Base-by-base conservation (phyloP, 2,797 vertebrate genomes). In the Micromesistius poutassou region DNA sequence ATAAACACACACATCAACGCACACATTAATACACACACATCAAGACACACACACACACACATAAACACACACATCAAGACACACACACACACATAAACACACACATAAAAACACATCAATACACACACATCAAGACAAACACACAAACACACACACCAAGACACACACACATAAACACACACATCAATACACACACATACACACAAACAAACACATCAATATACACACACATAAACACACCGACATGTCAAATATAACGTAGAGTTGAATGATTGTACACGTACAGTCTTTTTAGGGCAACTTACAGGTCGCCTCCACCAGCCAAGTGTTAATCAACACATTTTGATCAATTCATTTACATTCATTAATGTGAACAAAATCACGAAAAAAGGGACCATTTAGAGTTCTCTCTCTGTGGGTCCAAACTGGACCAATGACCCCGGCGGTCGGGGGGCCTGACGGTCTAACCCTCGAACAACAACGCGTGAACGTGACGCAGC, bases 1-100 rank as follows among this genome's bases (percentile, higher is more conserved):
- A 74, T 2, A 74, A 12, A 46, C 36, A 68, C n/a, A 68, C 62
- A 68, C 62, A 68, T 22, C 28, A 4, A 68, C 22, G 28, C 62
- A 68, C 62, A 68, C 62, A 74, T 7, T 30, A 12, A 40, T 10
- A 40, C 12, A 42, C 70, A 77, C 33, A 77, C 35, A 72, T 38
- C 72, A 38, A 22, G 30, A 62, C 71, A 73, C 71, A 42, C 76
- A 76, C 31, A 66, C 35, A 73, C 70, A 76, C 9, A 76, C 42
- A 76, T 12, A 25, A 74, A 79, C 42, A 79, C 74, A 76, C 30
- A 35, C 46, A 30, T 4, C 33, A 33, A 33, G 4, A 33, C 33
- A 33, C 33, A 40, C 38, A 40, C n/a, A n/a, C n/a, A n/a, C 62
- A 68, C 25, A 68, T 22, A 70, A 30, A 62, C n/a, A 66, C 66